Evolutionary conservation across 64 coral and sea anemone species (phyloP), one percentile per base, ranked within the genome.

Genomic region (Actinia tenebrosa): DNA sequence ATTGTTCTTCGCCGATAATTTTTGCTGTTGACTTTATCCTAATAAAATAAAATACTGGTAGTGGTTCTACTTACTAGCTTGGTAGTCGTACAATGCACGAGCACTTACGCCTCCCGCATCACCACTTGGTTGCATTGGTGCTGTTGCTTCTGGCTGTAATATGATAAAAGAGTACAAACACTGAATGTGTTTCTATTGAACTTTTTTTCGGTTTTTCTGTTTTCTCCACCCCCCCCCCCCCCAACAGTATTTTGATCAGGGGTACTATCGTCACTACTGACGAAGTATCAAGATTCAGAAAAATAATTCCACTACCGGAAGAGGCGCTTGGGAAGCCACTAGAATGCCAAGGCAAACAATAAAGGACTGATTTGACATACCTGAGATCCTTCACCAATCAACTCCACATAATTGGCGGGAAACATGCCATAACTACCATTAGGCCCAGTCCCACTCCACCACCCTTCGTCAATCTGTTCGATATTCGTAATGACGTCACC

Each of bases 401-500:
- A 22, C 63, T 99, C 93, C 22, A 99, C 97, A 58, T 95, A 99
- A 55, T 99, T 99, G 25, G 93, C 88, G 4, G 97, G 97, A 69
- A 99, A 99, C 81, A 99, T 95, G 27, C 97, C 97, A 43, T 17
- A 82, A 10, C 23, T 44, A 44, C 91, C 90, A 62, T 92, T 91
- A 47, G 93, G 97, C 50, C 86, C 91, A 86, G 90, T 89, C 16
- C 97, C 97, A 17, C 71, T 88, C 97, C 97, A 99, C 97, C 97
- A 99, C 80, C 97, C 97, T 4, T 92, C 90, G 37, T 99, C 97
- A 16, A 99, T 55, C 45, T 90, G 80, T 46, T 92, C 91, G 59
- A 99, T 69, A 86, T 99, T 82, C 43, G 93, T 99, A 19, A 99
- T 99, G 60, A 99, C 79, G 42, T 99, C 97, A 16, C 85, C 97